Evolutionary conservation across 2,113 vertebrate species (phyloP).

Genomic region (Catharus fuscescens): DNA sequence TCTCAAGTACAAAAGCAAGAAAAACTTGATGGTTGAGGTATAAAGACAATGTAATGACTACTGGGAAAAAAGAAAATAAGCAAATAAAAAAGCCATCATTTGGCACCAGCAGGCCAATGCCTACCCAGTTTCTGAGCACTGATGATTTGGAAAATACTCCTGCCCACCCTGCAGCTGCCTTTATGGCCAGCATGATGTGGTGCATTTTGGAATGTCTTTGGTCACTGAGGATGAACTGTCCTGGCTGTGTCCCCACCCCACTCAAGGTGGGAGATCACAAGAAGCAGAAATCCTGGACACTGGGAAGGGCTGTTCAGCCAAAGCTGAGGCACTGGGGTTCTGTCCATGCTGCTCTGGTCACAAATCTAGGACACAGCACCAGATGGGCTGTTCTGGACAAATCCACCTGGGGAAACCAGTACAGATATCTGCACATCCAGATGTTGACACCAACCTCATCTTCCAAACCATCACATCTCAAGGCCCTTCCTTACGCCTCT

Average conservation of each 20-base stretch:
- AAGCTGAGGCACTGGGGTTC: neutral
- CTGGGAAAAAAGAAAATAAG: rapidly evolving
- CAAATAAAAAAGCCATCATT: neutral
- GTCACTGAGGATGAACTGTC: neutral
- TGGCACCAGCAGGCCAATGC: neutral
- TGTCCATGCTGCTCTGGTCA: neutral
- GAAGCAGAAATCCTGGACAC: neutral
- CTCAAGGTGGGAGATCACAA: too few species aligned
- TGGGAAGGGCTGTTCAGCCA: neutral
- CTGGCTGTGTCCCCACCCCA: neutral
- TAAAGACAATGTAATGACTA: neutral
- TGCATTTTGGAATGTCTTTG: rapidly evolving
- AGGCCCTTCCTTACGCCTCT: neutral
- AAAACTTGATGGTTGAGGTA: neutral
- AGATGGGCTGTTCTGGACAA: neutral
- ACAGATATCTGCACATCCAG: neutral
- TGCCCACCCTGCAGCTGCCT: neutral
- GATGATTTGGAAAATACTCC: neutral
- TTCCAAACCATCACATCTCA: neutral
- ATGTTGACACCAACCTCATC: neutral
- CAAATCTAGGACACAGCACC: neutral
- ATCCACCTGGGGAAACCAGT: neutral
- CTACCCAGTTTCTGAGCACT: neutral
- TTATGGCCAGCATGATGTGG: rapidly evolving
- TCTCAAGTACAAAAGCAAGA: neutral